Base-by-base conservation (phyloP, 2,888 invertebrate species). In the Melieria omissa region DNA sequence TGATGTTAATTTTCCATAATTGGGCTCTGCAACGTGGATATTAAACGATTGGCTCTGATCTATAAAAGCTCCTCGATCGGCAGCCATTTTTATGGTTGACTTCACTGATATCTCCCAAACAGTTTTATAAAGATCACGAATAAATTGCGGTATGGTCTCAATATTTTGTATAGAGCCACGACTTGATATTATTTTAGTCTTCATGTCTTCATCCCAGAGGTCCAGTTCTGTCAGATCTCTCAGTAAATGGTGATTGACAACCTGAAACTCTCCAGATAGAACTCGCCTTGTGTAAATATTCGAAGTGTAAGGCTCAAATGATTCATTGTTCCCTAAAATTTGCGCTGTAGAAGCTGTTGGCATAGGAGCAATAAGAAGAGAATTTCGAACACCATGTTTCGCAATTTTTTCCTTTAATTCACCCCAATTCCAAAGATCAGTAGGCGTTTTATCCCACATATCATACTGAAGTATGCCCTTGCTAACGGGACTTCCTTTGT, bases 21-120 rank as follows among this genome's bases (percentile, higher is more conserved):
- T 95, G 5, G 99, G 97, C 84, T 95, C 93, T 5, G 96, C 98
- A 72, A 99, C 95, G 87, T 99, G 98, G 76, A 99, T 92, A 86
- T 99, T 99, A 79, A 99, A 91, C 0, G 98, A 98, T 85, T 99
- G 99, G 76, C 97, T 97, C 88, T 99, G 99, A 88, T 99, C 99
- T 80, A 99, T 98, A 85, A 95, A 99, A 0, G 99, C 97, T 4
- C 98, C 99, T 76, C 99, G 90, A 86, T 98, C 99, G 0, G 98
- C 98, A 10, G 99, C 98, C 98, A 99, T 98, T 86, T 97, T 92
- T 42, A 99, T 91, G 6, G 98, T 92, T 0, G 91, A 92, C 86
- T 96, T 97, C 76, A 99, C 97, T 1, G 97, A 93, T 76, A 98
- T 94, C 88, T 99, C 98, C 98, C 98, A 98, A 1, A 97, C 97